Conservation (phyloP, 2,797 vertebrate genomes). For the Carcharodon carcharias region DNA sequence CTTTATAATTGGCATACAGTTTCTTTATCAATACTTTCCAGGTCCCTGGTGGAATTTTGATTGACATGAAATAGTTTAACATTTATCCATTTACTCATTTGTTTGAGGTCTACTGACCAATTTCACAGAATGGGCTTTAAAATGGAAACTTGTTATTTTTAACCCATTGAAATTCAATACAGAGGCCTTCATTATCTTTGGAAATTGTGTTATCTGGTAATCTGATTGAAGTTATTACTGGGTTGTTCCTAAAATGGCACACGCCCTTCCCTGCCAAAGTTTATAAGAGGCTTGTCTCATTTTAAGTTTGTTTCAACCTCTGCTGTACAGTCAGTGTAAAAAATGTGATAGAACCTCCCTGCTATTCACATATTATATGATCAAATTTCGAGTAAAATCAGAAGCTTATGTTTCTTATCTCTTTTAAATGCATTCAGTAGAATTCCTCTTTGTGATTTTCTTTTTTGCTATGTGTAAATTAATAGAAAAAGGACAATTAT, state of each 20-base stretch:
- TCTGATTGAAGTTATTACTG: neutral
- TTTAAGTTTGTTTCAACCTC: neutral
- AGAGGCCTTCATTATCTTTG: neutral
- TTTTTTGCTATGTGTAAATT: neutral
- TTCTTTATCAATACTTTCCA: constrained; percentile 29
- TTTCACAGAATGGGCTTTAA: constrained; percentile 20
- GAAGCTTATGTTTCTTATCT: neutral
- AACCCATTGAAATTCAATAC: constrained; percentile 7
- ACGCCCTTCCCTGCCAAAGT: neutral
- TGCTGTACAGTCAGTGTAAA: neutral
- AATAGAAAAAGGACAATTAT: neutral
- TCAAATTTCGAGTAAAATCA: neutral
- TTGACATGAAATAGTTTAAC: neutral
- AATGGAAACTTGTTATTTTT: constrained; percentile 18
- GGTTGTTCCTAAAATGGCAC: neutral
- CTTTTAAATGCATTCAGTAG: neutral
- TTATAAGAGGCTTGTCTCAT: neutral
- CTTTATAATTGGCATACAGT: constrained; percentile 30
- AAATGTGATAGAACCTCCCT: neutral
- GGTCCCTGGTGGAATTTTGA: constrained; percentile 16
- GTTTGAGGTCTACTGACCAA: constrained; percentile 9
- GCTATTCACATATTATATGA: neutral
- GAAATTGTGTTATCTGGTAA: neutral
- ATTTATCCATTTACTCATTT: constrained; percentile 22
- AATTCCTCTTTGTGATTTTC: neutral